Evolutionary conservation across 1,140 invertebrate genomes (phyloP).

Genomic region (Calliphora vicina): DNA sequence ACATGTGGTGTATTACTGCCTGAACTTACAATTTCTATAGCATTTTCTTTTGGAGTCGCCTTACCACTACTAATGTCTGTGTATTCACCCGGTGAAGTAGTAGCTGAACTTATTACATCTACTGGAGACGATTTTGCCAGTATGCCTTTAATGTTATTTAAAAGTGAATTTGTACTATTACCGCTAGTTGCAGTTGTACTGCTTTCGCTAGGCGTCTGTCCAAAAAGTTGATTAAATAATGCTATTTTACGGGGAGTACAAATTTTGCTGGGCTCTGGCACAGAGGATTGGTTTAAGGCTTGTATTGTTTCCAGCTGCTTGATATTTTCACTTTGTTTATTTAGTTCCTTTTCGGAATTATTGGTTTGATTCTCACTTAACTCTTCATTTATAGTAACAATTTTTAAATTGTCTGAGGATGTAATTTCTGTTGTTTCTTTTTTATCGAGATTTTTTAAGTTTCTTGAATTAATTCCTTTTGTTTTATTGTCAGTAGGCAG

Average conservation of each 20-base stretch:
- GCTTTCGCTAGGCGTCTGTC: neutral
- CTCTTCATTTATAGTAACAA: neutral
- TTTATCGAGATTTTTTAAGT: neutral
- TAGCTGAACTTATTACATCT: neutral
- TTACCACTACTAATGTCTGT: neutral
- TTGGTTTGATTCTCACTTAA: neutral
- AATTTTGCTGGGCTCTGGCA: neutral
- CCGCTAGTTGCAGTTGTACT: neutral
- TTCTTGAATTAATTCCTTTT: neutral
- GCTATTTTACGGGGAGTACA: slow-evolving; percentile 22
- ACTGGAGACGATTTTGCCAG: neutral
- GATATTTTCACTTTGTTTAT: neutral
- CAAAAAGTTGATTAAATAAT: slow-evolving; percentile 37
- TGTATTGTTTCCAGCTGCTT: neutral
- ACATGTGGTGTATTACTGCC: too few relatives aligned
- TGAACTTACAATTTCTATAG: too few relatives aligned
- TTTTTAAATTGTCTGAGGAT: too few relatives aligned
- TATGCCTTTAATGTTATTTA: neutral
- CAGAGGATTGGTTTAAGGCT: neutral
- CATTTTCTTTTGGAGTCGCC: neutral
- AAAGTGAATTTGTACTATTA: neutral
- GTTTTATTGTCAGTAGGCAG: neutral
- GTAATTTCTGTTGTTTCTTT: neutral
- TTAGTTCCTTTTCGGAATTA: neutral
- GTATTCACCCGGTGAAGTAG: slow-evolving; percentile 33